Evolutionary conservation across 2,797 vertebrate species (phyloP).

Genomic region (Ptychobarbus kaznakovi): DNA sequence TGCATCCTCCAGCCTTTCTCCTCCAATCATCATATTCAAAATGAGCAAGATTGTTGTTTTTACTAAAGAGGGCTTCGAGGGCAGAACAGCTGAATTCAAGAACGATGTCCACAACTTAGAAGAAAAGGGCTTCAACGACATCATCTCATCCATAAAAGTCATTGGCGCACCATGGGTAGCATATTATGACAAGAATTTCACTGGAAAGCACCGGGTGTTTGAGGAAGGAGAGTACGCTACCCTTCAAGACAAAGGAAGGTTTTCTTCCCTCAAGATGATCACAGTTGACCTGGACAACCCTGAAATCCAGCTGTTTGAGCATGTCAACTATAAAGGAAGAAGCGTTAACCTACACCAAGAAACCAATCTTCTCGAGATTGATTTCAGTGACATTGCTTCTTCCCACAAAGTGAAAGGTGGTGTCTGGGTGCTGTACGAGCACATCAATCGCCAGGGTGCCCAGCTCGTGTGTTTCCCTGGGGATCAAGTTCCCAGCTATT

Average conservation of each 20-base stretch:
- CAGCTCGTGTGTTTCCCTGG: background rate
- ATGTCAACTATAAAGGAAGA: background rate
- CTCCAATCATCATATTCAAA: background rate
- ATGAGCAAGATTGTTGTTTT: constrained; percentile 51
- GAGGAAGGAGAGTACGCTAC: constrained; percentile 35
- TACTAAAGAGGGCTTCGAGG: background rate
- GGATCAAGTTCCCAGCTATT: accelerated
- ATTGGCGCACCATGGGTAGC: constrained; percentile 41
- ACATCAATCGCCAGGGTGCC: background rate
- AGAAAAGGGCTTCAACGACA: background rate
- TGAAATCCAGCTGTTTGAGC: constrained; percentile 34
- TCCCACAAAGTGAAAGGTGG: background rate
- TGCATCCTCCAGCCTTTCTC: background rate
- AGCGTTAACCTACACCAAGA: background rate
- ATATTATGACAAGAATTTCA: background rate
- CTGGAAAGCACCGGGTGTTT: background rate
- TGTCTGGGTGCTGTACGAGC: background rate
- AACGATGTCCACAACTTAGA: background rate
- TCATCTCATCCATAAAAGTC: constrained; percentile 32
- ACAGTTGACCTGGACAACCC: constrained; percentile 25
- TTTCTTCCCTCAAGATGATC: constrained; percentile 37
- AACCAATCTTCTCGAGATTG: background rate
- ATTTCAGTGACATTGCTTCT: background rate
- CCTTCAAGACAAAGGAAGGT: background rate
- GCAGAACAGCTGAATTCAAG: constrained; percentile 19